Conservation (phyloP, 2,113 vertebrate species). For the Rhineura floridana region DNA sequence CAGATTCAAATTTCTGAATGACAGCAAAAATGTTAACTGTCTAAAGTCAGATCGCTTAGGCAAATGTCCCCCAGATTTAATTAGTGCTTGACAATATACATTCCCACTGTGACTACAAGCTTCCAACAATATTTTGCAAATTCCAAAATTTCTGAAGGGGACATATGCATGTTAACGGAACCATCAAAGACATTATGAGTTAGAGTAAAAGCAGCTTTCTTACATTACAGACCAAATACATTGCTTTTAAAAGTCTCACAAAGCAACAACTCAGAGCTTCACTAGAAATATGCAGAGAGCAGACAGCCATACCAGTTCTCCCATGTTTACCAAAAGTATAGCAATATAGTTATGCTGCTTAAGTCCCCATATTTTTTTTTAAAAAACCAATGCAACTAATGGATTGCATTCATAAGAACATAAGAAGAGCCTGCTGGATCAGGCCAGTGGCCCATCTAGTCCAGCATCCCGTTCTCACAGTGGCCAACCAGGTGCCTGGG, state of each 20-base stretch:
- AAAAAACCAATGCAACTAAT: not conserved
- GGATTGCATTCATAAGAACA: too few relatives aligned
- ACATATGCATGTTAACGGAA: not conserved
- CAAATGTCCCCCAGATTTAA: not conserved
- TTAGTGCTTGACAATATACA: not conserved
- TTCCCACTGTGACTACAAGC: not conserved
- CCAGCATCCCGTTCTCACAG: too few relatives aligned
- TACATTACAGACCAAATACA: not conserved
- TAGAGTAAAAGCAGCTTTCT: not conserved
- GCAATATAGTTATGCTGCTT: not conserved
- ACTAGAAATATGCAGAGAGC: not conserved
- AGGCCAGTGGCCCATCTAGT: too few relatives aligned
- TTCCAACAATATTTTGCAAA: not conserved
- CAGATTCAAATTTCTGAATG: not conserved
- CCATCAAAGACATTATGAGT: not conserved
- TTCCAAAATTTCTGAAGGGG: not conserved
- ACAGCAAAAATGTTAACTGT: not conserved
- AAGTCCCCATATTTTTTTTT: not conserved
- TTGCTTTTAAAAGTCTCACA: not conserved
- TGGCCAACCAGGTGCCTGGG: too few relatives aligned
- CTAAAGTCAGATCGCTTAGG: not conserved
- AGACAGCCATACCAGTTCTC: not conserved
- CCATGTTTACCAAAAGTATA: not conserved
- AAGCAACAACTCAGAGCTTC: not conserved
- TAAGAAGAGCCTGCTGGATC: too few relatives aligned